phyloP scores from a whole-genome alignment of 2,797 vertebrate genomes.

The Enteromius mattozi region DNA sequence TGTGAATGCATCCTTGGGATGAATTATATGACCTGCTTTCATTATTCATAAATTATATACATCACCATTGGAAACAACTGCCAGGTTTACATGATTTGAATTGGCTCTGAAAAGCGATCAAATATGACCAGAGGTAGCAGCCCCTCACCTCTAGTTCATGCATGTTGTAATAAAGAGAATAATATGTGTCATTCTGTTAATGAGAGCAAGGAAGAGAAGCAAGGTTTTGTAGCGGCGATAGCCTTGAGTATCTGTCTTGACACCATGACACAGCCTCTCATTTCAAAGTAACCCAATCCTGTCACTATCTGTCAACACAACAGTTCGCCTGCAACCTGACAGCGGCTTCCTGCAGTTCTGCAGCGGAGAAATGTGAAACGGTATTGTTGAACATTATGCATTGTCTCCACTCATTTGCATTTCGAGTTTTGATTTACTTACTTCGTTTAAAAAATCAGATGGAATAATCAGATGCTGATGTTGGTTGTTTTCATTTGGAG shows the following conservation, averaged over 20 bases:
- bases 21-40: not conserved
- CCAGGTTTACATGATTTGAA: not conserved
- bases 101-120: not conserved
- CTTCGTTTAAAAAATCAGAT: not conserved
- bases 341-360: not conserved
- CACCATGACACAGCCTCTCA: conserved; percentile 24
- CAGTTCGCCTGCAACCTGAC: not conserved
- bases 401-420: not conserved
- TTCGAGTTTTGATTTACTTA: not conserved
- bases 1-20: not conserved
- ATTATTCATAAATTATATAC: not conserved
- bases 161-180: not conserved
- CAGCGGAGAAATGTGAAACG: not conserved
- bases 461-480: not conserved
- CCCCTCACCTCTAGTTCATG: not conserved
- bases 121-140: not conserved
- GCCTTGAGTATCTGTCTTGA: conserved; percentile 27
- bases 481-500: conserved; percentile 4
- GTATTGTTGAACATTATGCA: not conserved
- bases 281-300: conserved; percentile 48
- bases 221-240: not conserved
- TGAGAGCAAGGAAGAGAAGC: conserved; percentile 10
- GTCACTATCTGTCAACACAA: conserved; percentile 33
- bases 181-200: not conserved
- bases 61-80: not conserved